phyloP scores from a whole-genome alignment of 2,797 vertebrate species.

The Hemitrygon akajei region DNA sequence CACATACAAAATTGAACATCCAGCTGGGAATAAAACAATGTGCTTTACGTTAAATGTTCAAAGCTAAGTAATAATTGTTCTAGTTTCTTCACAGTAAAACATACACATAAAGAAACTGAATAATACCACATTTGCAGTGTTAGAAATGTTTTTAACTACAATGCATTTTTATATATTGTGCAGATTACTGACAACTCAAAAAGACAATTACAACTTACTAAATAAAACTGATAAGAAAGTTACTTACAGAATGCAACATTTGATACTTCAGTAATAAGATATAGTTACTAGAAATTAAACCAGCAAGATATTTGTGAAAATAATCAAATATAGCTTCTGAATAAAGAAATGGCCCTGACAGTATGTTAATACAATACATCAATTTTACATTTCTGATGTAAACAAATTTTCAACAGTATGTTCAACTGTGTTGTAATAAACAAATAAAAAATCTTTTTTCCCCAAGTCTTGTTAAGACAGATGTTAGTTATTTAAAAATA shows the following conservation, averaged over 20 bases:
- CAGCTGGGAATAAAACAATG: too few species aligned
- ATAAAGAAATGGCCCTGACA: neutral
- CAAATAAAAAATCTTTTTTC: too few species aligned
- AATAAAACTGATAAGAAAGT: neutral
- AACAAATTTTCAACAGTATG: neutral
- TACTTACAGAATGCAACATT: neutral
- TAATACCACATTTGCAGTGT: neutral
- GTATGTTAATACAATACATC: neutral
- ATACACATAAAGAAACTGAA: neutral
- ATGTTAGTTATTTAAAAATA: neutral
- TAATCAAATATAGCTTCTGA: neutral
- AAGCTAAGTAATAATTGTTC: neutral
- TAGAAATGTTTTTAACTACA: neutral
- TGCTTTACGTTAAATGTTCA: neutral
- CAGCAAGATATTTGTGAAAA: neutral
- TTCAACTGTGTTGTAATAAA: neutral
- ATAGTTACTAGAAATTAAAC: neutral
- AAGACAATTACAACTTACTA: neutral
- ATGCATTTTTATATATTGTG: neutral
- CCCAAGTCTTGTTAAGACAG: neutral
- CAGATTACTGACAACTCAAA: too few species aligned
- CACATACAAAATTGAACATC: neutral
- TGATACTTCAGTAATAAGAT: neutral
- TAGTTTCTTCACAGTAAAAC: neutral
- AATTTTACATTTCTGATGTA: neutral